Conservation (phyloP, 2,113 vertebrate genomes). For the Sturnira hondurensis region DNA sequence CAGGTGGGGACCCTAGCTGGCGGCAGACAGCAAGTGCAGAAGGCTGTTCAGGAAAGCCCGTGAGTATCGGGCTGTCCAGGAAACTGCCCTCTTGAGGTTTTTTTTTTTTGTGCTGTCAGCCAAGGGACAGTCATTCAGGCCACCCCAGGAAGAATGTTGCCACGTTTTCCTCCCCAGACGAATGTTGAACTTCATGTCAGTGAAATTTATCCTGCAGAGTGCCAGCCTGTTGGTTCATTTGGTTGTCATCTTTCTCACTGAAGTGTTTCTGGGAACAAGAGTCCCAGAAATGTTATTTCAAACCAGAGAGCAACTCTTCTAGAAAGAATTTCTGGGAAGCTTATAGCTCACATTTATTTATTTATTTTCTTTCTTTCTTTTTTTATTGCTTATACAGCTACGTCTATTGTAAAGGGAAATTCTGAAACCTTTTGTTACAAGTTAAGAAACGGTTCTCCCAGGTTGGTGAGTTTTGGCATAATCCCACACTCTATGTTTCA, state of each 20-base stretch:
- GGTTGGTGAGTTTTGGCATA: conserved; percentile 27
- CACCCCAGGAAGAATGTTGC: not conserved
- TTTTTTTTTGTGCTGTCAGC: not conserved
- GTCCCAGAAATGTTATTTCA: not conserved
- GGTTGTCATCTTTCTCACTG: not conserved
- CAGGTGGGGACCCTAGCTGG: not conserved
- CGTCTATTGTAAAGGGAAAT: conserved; percentile 5
- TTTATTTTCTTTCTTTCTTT: too few species aligned
- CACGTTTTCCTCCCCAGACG: not conserved
- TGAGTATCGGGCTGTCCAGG: not conserved
- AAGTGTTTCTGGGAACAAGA: not conserved
- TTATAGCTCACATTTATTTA: not conserved
- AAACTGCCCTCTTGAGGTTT: not conserved
- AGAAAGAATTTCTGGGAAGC: conserved; percentile 16
- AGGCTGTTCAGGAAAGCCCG: not conserved
- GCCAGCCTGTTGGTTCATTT: not conserved
- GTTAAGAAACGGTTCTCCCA: conserved; percentile 13
- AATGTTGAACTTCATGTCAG: not conserved
- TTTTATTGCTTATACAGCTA: too few species aligned
- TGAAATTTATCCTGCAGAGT: not conserved
- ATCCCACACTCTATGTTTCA: conserved; percentile 23
- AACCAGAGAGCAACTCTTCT: not conserved
- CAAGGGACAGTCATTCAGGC: not conserved
- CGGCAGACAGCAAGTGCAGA: not conserved
- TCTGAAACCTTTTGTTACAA: conserved; percentile 12